A percentile compares a stretch with the other conserved stretches of the same genome.
Conservation (phyloP, 2,888 invertebrate species). For the Ecliptopera silaceata region DNA sequence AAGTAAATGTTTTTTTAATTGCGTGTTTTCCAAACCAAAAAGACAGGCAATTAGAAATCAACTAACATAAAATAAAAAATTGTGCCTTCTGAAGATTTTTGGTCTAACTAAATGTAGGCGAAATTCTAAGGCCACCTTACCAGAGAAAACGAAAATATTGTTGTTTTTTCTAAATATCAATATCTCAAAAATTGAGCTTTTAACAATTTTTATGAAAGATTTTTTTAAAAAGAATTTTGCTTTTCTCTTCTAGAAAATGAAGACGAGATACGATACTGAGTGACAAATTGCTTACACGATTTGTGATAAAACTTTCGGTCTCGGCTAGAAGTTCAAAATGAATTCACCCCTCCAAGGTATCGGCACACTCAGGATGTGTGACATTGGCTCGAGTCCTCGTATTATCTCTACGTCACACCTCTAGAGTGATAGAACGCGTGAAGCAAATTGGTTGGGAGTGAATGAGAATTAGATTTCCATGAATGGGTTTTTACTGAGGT, state of each 20-base stretch:
- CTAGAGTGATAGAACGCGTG: slow-evolving; percentile 16
- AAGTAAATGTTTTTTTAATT: too few species aligned
- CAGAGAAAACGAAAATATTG: too few species aligned
- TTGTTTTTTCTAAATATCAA: too few species aligned
- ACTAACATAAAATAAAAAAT: too few species aligned
- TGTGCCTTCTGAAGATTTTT: too few species aligned
- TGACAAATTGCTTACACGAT: background rate
- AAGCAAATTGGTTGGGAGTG: slow-evolving; percentile 13
- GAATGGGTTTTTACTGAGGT: slow-evolving; percentile 14
- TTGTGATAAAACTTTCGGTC: slow-evolving; percentile 2
- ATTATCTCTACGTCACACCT: slow-evolving; percentile 16
- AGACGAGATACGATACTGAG: background rate
- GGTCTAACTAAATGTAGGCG: too few species aligned
- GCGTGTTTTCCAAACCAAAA: too few species aligned
- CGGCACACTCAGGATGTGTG: slow-evolving; percentile 13
- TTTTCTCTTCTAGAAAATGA: background rate
- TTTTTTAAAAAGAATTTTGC: background rate
- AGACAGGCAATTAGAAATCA: too few species aligned
- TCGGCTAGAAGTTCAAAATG: background rate
- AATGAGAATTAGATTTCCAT: slow-evolving; percentile 21
- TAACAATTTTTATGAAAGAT: too few species aligned
- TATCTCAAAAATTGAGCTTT: too few species aligned
- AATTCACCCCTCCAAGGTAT: slow-evolving; percentile 10
- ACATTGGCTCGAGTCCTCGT: slow-evolving; percentile 6
- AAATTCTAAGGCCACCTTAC: too few species aligned